These are phyloP conservation scores for Neostethus bicornis DNA, from an alignment of 2,797 vertebrate genomes.

Conservation along the genomic window DNA sequence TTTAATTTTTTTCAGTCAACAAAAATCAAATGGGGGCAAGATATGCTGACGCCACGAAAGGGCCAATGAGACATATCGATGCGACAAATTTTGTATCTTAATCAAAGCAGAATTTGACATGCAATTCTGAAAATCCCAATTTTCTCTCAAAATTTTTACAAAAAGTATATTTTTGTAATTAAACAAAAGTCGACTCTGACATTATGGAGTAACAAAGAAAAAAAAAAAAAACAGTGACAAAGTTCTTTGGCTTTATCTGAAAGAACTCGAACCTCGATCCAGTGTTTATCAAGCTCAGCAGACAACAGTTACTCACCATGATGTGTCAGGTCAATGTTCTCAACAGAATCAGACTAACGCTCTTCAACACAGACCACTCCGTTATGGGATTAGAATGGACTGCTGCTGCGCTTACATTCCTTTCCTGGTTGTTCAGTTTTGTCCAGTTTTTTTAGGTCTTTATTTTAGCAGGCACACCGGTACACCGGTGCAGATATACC, in stretches of 20 bases:
- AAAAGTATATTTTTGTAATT: conserved; percentile 29
- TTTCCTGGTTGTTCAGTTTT: no score
- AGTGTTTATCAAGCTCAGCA: conserved; percentile 67
- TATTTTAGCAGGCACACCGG: no score
- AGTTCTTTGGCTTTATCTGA: conserved; percentile 44
- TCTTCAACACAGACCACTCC: conserved; percentile 51
- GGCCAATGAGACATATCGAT: no score
- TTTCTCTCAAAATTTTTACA: not conserved
- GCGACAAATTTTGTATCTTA: no score
- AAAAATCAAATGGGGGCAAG: no score
- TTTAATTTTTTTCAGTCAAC: no score
- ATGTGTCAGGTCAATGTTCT: conserved; percentile 60
- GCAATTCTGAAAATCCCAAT: not conserved
- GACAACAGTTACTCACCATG: conserved; percentile 63
- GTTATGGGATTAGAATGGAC: conserved; percentile 40
- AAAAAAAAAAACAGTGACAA: conserved; percentile 23
- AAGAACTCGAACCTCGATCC: conserved; percentile 44
- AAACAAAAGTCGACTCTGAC: conserved; percentile 6
- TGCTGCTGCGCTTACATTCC: conserved; percentile 32
- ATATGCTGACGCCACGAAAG: no score
- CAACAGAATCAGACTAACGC: conserved; percentile 58
- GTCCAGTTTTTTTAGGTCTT: no score
- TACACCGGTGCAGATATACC: no score
- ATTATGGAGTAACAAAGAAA: conserved; percentile 1
- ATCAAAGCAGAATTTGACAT: no score